A percentile compares a stretch with the other conserved stretches of the same genome.
phyloP scores from a whole-genome alignment of 2,797 vertebrate genomes.

The Perodicticus potto region DNA sequence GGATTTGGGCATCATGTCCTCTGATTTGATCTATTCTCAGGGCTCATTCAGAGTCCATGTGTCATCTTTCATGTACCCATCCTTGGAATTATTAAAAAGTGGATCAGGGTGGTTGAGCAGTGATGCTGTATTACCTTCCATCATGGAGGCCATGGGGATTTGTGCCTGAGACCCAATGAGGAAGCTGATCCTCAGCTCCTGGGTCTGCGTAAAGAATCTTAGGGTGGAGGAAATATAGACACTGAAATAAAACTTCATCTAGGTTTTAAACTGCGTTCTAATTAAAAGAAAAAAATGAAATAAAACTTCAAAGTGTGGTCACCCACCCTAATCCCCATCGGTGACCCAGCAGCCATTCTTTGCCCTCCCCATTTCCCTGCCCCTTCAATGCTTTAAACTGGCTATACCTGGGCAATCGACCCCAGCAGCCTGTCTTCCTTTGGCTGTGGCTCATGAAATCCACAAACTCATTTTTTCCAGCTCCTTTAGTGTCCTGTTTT shows the following conservation, averaged over 20 bases:
- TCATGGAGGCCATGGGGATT: not conserved
- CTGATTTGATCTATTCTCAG: not conserved
- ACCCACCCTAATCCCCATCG: fast-evolving
- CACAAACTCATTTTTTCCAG: not conserved
- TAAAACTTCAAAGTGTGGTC: not conserved
- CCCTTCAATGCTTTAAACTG: not conserved
- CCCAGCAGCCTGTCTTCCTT: not conserved
- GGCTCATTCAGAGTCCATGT: not conserved
- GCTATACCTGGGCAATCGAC: fast-evolving
- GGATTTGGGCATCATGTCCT: not conserved
- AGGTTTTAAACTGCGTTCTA: not conserved
- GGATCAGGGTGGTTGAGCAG: not conserved
- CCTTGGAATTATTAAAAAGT: not conserved
- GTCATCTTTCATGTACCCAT: not conserved
- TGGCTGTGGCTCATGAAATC: fast-evolving
- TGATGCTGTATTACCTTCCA: not conserved
- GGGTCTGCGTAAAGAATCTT: not conserved
- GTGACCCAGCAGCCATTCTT: no score
- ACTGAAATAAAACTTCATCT: not conserved
- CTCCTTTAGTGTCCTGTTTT: not conserved
- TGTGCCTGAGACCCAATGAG: not conserved
- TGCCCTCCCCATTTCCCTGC: not conserved
- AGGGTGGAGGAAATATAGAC: not conserved
- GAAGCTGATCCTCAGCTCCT: not conserved
- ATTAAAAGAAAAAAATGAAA: not conserved